Evolutionary conservation across 1,140 invertebrate species (phyloP), one percentile per base, ranked within the genome.

Genomic region (Babylonia areolata): DNA sequence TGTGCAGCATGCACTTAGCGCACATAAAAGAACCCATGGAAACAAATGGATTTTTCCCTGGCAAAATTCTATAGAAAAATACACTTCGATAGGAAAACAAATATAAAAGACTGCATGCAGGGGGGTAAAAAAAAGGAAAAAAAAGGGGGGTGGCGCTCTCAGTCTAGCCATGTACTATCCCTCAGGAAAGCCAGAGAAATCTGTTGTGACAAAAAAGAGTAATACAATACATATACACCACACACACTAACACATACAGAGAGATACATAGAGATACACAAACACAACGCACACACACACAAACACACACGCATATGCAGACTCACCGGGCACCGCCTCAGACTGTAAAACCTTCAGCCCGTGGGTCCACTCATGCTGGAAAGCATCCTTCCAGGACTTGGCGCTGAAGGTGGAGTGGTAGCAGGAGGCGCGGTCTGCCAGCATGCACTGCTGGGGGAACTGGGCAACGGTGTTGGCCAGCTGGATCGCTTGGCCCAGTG

Each of bases 381-480:
- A 71, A 23, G 81, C 81, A 0, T 83, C 81, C 85, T 96, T 94
- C 84, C 96, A 95, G 17, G 95, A 94, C 46, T 86, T 91, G 23
- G 96, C 95, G 6, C 95, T 95, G 93, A 95, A 96, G 28, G 93
- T 88, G 20, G 95, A 89, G 90, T 95, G 89, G 92, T 96, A 96
- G 46, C 95, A 95, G 64, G 96, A 97, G 88, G 91, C 93, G 85
- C 96, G 95, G 94, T 99, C 98, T 88, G 96, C 96, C 69, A 96
- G 95, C 33, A 98, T 88, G 39, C 97, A 96, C 85, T 96, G 95
- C 93, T 97, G 97, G 1, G 97, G 97, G 93, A 97, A 98, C 92
- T 97, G 98, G 0, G 95, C 92, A 11, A 99, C 90, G 2, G 95
- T 96, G 73, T 95, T 95, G 0, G 97, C 98, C 46, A 98, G 92